phyloP scores from a whole-genome alignment of 1,140 invertebrate genomes.

The Drosophila pallidifrons region DNA sequence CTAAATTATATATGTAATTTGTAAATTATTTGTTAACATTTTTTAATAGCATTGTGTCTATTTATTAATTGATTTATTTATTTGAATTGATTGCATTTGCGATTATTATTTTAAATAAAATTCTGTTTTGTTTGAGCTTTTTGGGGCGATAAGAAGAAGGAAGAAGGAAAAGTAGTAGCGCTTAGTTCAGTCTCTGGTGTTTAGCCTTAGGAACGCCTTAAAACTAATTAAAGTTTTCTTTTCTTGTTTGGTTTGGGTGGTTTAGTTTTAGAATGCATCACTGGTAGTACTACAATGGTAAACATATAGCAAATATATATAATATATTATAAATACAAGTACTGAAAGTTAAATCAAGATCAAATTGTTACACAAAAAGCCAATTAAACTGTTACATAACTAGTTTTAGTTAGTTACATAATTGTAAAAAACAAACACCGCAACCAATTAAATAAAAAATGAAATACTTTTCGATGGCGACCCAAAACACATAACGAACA shows the following conservation, averaged over 20 bases:
- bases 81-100: slow-evolving; percentile 15
- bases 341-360: slow-evolving; percentile 31
- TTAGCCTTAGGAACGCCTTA: slow-evolving; percentile 77
- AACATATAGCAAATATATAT: slow-evolving; percentile 71
- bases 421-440: slow-evolving; percentile 17
- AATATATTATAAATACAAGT: slow-evolving; percentile 10
- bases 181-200: slow-evolving; percentile 73
- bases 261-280: slow-evolving; percentile 83
- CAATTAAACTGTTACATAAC: slow-evolving; percentile 30
- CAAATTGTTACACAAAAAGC: slow-evolving; percentile 14
- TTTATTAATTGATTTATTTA: slow-evolving; percentile 11
- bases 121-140: slow-evolving; percentile 31
- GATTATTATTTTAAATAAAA: slow-evolving; percentile 30
- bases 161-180: slow-evolving; percentile 42
- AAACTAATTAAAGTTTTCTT: slow-evolving; percentile 79
- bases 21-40: slow-evolving; percentile 22
- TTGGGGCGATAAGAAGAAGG: neutral
- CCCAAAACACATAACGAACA: slow-evolving; percentile 31
- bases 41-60: slow-evolving; percentile 11
- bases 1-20: slow-evolving; percentile 33
- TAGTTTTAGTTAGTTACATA: slow-evolving; percentile 49
- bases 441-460: slow-evolving; percentile 24
- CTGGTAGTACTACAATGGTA: slow-evolving; percentile 82
- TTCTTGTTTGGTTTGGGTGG: slow-evolving; percentile 79
- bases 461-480: slow-evolving; percentile 13